These are phyloP conservation scores for Willisornis vidua DNA, from an alignment of 2,113 vertebrate genomes.

Conservation along the genomic window DNA sequence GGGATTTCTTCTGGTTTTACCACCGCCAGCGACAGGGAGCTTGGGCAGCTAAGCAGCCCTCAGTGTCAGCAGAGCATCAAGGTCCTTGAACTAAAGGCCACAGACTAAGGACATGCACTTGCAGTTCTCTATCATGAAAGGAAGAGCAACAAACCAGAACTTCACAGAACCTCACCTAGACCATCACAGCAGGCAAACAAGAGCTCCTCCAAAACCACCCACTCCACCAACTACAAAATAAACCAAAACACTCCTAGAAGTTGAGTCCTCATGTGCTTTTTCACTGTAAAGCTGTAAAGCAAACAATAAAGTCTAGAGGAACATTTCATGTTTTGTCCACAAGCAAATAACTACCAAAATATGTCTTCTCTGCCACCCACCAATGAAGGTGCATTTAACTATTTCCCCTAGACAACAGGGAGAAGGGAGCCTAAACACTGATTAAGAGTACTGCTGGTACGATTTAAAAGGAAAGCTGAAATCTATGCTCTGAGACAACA, in stretches of 20 bases:
- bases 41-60: neutral
- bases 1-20: neutral
- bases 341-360: neutral
- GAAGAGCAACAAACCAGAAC: neutral
- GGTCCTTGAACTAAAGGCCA: no score
- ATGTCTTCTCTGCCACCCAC: neutral
- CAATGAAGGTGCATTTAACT: neutral
- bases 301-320: neutral
- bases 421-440: neutral
- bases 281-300: neutral
- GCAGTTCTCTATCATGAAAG: neutral
- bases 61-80: neutral
- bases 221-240: neutral
- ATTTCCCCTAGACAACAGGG: neutral
- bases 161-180: neutral
- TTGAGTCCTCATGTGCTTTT: neutral
- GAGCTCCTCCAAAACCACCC: neutral
- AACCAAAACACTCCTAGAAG: neutral
- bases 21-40: rapidly evolving
- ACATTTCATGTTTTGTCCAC: neutral
- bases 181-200: neutral
- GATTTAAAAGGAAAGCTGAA: neutral
- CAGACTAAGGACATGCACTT: rapidly evolving
- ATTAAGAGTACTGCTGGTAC: neutral
- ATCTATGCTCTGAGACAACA: neutral